Evolutionary conservation across 2,888 invertebrate species (phyloP), one percentile per base, ranked within the genome.

Genomic region (Lottia scabra): DNA sequence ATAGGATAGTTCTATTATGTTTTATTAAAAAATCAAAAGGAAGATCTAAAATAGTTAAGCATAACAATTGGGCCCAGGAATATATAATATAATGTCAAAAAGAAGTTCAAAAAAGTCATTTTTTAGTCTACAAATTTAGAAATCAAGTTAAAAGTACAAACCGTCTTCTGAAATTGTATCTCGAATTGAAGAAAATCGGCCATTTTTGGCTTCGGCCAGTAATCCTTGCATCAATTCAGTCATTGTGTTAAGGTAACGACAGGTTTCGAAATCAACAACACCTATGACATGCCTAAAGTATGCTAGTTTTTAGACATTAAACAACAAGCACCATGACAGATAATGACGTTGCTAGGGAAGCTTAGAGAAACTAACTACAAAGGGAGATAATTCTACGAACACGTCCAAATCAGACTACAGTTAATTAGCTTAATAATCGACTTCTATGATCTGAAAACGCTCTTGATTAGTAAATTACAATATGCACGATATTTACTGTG

Each of bases 151-250:
- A 68, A 63, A 66, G 30, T 23, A 81, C 86, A 83, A 76, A 88
- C 88, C 88, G 64, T 86, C 85, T 68, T 88, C 88, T 8, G 87
- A 84, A 30, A 88, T 75, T 56, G 74, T 75, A 66, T 82, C 80
- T 67, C 80, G 83, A 46, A 88, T 85, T 12, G 81, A 76, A 5
- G 87, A 87, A 83, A 80, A 87, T 77, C 79, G 84, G 67, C 85
- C 87, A 68, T 84, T 86, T 78, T 84, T 87, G 81, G 87, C 87
- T 65, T 86, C 87, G 27, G 83, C 82, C 78, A 87, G 80, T 65
- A 88, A 73, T 72, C 83, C 86, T 64, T 86, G 83, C 80, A 86
- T 84, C 63, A 75, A 81, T 63, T 87, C 87, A 68, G 86, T 79
- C 87, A 87, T 88, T 69, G 68, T 82, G 23, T 27, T 19, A 38